Evolutionary conservation across 2,113 vertebrate species (phyloP).

Genomic region (Smithornis capensis): DNA sequence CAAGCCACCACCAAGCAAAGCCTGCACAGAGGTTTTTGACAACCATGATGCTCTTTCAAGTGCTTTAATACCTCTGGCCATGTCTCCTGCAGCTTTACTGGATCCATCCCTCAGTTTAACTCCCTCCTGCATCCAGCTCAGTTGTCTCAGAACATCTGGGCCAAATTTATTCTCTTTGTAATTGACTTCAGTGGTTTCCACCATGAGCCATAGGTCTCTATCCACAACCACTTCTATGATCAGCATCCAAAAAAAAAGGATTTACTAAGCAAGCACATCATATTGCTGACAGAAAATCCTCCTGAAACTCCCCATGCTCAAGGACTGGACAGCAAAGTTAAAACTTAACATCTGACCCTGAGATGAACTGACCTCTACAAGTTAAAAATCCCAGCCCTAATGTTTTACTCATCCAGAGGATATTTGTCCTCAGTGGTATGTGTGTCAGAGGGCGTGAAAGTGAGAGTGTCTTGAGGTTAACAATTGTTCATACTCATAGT

Average conservation of each 20-base stretch:
- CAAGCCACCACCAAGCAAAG: neutral
- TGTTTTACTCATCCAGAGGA: conserved; percentile 34
- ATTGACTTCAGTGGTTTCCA: neutral
- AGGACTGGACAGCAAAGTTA: neutral
- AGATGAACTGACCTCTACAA: neutral
- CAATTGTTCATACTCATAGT: conserved; percentile 60
- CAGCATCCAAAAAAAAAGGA: neutral
- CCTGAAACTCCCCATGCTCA: neutral
- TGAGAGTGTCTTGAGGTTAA: conserved; percentile 66
- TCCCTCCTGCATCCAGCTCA: neutral
- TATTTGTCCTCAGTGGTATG: conserved; percentile 45
- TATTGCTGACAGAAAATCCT: neutral
- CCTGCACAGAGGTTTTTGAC: neutral
- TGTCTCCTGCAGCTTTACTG: neutral
- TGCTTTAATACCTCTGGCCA: neutral
- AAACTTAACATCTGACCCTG: neutral
- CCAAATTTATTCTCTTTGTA: conserved; percentile 4
- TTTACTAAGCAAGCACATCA: neutral
- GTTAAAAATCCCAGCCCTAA: neutral
- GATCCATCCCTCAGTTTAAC: neutral
- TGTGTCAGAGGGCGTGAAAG: conserved; percentile 70
- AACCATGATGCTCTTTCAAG: neutral
- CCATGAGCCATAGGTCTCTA: neutral
- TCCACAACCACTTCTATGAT: neutral
- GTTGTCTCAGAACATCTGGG: neutral